Evolutionary conservation across 2,113 vertebrate genomes (phyloP).

Genomic region (Heterochromis multidens): DNA sequence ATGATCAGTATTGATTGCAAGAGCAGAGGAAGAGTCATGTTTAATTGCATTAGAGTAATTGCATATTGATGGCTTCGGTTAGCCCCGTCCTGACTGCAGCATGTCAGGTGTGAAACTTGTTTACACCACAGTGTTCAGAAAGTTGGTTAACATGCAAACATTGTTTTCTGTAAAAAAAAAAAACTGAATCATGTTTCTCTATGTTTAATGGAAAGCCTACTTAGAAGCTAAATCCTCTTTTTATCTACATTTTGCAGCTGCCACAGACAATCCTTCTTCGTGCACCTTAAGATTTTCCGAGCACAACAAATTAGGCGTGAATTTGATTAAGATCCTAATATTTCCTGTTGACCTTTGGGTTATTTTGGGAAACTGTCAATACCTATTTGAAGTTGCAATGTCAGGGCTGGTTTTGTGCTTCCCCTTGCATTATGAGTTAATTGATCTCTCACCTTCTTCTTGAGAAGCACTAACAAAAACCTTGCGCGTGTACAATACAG

Average conservation of each 20-base stretch:
- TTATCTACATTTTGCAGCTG: not conserved
- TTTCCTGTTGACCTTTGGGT: conserved; percentile 38
- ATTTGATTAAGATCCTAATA: conserved; percentile 14
- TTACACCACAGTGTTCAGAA: not conserved
- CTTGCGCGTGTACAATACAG: not conserved
- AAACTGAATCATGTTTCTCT: not conserved
- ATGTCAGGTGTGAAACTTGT: conserved; percentile 32
- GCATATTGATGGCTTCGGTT: conserved; percentile 54
- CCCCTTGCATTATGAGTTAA: conserved; percentile 3
- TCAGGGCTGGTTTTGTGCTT: conserved; percentile 5
- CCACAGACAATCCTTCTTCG: not conserved
- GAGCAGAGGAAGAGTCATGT: conserved; percentile 50
- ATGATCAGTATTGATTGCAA: conserved; percentile 57
- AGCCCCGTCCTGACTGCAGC: not conserved
- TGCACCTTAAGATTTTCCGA: not conserved
- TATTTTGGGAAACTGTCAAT: conserved; percentile 32
- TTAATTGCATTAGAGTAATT: conserved; percentile 71
- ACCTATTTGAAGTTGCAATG: conserved; percentile 14
- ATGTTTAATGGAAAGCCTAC: not conserved
- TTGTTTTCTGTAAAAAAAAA: not conserved
- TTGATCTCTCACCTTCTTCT: conserved; percentile 27
- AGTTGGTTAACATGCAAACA: conserved; percentile 1
- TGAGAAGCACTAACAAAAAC: conserved; percentile 26
- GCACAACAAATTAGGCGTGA: conserved; percentile 13
- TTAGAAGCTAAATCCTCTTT: not conserved